phyloP scores from a whole-genome alignment of 2,113 vertebrate genomes.

The Chauna torquata region DNA sequence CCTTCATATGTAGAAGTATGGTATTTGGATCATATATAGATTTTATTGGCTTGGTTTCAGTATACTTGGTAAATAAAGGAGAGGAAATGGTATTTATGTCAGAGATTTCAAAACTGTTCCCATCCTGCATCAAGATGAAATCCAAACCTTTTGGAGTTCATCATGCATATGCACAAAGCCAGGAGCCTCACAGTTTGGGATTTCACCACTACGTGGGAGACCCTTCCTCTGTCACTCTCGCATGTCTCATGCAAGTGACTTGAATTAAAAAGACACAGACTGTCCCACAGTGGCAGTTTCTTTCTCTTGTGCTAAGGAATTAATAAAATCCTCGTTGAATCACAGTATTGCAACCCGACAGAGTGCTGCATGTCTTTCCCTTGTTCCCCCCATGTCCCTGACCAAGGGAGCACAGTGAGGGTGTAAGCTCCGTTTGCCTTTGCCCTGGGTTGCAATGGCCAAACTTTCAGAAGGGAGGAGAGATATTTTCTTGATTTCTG shows the following conservation, averaged over 20 bases:
- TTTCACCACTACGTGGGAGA: not conserved
- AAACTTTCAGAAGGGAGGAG: not conserved
- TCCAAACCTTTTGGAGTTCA: not conserved
- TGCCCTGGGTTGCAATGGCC: not conserved
- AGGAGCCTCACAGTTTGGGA: not conserved
- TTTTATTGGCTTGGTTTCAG: not conserved
- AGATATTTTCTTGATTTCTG: not conserved
- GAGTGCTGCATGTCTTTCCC: accelerated
- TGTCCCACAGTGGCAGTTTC: not conserved
- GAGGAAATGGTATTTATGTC: not conserved
- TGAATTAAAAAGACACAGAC: not conserved
- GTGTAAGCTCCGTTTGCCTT: not conserved
- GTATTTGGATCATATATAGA: not conserved
- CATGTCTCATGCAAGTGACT: not conserved
- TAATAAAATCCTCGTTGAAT: not conserved
- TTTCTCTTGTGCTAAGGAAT: not conserved
- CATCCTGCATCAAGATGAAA: not conserved
- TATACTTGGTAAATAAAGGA: not conserved
- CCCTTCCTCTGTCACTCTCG: not conserved
- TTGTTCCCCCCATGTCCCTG: not conserved
- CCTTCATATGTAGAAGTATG: not conserved
- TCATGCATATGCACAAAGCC: not conserved
- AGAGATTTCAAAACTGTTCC: not conserved
- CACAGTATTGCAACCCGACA: accelerated
- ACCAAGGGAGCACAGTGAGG: not conserved